A percentile compares a stretch with the other conserved stretches of the same genome.
Evolutionary conservation across 1,140 invertebrate species (phyloP).

Genomic region (Drosophila jambulina): DNA sequence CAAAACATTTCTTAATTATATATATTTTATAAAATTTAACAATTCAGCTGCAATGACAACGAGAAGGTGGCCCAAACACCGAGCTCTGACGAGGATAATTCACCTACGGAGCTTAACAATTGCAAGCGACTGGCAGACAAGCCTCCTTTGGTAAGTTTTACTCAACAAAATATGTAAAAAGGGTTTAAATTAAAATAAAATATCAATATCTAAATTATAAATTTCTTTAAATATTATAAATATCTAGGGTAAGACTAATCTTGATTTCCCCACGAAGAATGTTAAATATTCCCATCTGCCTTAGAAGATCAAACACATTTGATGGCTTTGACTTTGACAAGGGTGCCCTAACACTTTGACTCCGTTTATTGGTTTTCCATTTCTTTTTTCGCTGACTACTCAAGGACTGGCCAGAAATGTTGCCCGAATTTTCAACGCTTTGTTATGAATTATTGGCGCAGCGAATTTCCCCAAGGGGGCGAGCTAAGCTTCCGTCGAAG

Average conservation of each 20-base stretch:
- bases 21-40: background rate
- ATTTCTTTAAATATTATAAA: too few species aligned
- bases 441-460: constrained; percentile 76
- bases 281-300: constrained; percentile 31
- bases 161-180: background rate
- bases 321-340: constrained; percentile 69
- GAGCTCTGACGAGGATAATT: constrained; percentile 93
- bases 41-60: constrained; percentile 78
- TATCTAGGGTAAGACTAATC: background rate
- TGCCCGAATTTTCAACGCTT: constrained; percentile 46
- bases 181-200: background rate
- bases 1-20: background rate
- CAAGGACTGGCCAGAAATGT: constrained; percentile 23
- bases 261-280: constrained; percentile 6
- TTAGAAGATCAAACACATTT: constrained; percentile 49
- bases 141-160: constrained; percentile 90
- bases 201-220: background rate
- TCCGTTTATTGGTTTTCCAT: constrained; percentile 69
- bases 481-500: constrained; percentile 21
- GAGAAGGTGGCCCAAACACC: constrained; percentile 86
- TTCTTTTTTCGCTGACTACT: constrained; percentile 13
- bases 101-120: constrained; percentile 94
- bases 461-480: constrained; percentile 18
- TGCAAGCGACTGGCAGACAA: constrained; percentile 92
- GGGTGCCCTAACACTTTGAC: constrained; percentile 52